Conservation (phyloP, 2,113 vertebrate genomes). For the Myocastor coypus region DNA sequence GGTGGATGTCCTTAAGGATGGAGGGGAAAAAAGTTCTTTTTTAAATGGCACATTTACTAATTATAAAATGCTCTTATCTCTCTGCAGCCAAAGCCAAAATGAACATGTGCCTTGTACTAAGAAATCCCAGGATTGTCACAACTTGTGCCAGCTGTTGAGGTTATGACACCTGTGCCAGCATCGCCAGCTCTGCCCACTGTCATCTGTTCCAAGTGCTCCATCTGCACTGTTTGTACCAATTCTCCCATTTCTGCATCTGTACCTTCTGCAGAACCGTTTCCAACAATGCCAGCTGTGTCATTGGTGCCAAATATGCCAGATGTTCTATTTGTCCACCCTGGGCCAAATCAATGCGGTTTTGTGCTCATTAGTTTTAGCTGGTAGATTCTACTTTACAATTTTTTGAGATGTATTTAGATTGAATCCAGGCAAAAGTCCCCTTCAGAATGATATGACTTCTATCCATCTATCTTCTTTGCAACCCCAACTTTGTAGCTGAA, state of each 20-base stretch:
- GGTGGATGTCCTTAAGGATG: conserved; percentile 92
- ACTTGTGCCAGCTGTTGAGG: conserved; percentile 99
- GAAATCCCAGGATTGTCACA: conserved; percentile 99
- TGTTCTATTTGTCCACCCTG: conserved; percentile 98
- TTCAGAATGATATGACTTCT: conserved; percentile 82
- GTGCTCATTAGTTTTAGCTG: conserved; percentile 97
- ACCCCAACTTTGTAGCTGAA: conserved; percentile 80
- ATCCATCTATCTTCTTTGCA: conserved; percentile 75
- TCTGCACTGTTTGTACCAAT: conserved; percentile 97
- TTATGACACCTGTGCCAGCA: conserved; percentile 99
- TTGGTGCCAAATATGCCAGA: conserved; percentile 99
- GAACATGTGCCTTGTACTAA: conserved; percentile 99
- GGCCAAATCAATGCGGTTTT: conserved; percentile 97
- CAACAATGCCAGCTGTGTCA: conserved; percentile 96
- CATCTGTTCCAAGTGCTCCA: conserved; percentile 98
- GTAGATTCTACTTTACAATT: conserved; percentile 94
- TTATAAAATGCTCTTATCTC: conserved; percentile 94
- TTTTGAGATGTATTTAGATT: conserved; percentile 88
- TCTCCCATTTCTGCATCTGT: conserved; percentile 99
- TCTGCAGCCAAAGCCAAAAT: conserved; percentile 95
- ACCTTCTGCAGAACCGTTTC: conserved; percentile 97
- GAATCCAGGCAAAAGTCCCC: conserved; percentile 87
- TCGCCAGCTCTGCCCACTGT: conserved; percentile 97
- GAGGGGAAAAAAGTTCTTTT: conserved; percentile 89
- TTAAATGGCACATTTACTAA: conserved; percentile 95